Base-by-base conservation (phyloP, 1,140 invertebrate species). In the Drosophila ambigua region DNA sequence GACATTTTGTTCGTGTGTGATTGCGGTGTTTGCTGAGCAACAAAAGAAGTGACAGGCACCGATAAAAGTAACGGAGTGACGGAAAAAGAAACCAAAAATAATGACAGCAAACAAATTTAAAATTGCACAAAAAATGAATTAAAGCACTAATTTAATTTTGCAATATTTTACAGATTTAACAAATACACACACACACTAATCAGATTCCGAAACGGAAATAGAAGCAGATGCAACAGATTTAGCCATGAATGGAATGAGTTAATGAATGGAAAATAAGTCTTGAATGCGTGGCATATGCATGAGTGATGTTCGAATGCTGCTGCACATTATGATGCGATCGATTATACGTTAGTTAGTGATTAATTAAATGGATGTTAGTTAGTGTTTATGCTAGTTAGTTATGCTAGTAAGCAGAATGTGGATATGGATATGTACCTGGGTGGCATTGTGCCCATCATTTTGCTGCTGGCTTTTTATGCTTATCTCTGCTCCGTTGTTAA, bases 361-460 rank as follows among this genome's bases (percentile, higher is more conserved):
- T 39, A 39, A 39, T 39, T 39, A 39, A 39, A 13, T 39, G 35
- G 8, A 39, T 39, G 35, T 39, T 13, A 13, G 64, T 48, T 69
- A 69, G 68, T 84, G 62, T 69, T 82, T 71, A 84, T 75, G 67
- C 68, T 80, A 48, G 75, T 77, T 71, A 71, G 77, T 79, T 69
- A 78, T 52, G 74, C 66, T 72, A 87, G 64, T 79, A 41, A 50
- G 35, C 35, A 11, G 28, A 11, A 52, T 66, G 78, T 71, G 59
- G 52, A 69, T 77, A 59, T 66, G 66, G 69, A 79, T 79, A 90
- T 91, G 76, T 92, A 92, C 91, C 91, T 92, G 90, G 91, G 91
- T 79, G 91, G 91, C 91, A 91, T 92, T 83, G 91, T 91, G 81
- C 88, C 91, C 91, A 92, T 91, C 88, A 90, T 90, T 88, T 90